Percentiles rank a stretch among this genome's conserved stretches.
Evolutionary conservation across 2,797 vertebrate genomes (phyloP).

Genomic region (Setipinna tenuifilis): DNA sequence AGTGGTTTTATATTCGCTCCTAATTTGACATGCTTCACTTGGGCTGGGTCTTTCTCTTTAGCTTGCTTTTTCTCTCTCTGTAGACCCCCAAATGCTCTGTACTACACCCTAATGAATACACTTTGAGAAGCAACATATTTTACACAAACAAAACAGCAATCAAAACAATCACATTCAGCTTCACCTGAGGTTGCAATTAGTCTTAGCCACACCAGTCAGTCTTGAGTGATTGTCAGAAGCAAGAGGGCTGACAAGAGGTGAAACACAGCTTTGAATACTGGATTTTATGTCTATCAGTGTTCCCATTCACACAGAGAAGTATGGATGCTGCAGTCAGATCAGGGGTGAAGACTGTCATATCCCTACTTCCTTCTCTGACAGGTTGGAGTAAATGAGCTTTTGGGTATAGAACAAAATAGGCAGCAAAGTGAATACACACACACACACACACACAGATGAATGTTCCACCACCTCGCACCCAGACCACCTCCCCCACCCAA

Average conservation of each 20-base stretch:
- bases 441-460: too few species aligned
- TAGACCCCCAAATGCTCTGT: constrained; percentile 68
- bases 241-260: constrained; percentile 5
- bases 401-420: neutral
- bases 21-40: constrained; percentile 79
- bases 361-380: neutral
- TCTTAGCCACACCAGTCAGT: constrained; percentile 69
- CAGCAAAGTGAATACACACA: neutral
- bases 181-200: constrained; percentile 64
- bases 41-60: constrained; percentile 57
- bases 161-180: constrained; percentile 55
- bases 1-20: constrained; percentile 61
- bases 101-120: constrained; percentile 71
- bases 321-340: neutral
- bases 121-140: constrained; percentile 58
- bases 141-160: neutral
- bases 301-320: constrained; percentile 12
- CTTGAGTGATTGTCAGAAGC: constrained; percentile 40
- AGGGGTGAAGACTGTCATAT: neutral
- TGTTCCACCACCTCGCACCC: neutral
- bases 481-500: neutral
- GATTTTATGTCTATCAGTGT: constrained; percentile 42
- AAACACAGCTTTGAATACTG: constrained; percentile 34
- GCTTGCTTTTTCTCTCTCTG: constrained; percentile 48
- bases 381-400: neutral